These are phyloP conservation scores for Melanogrammus aeglefinus DNA, from an alignment of 2,797 vertebrate genomes.

Conservation along the genomic window DNA sequence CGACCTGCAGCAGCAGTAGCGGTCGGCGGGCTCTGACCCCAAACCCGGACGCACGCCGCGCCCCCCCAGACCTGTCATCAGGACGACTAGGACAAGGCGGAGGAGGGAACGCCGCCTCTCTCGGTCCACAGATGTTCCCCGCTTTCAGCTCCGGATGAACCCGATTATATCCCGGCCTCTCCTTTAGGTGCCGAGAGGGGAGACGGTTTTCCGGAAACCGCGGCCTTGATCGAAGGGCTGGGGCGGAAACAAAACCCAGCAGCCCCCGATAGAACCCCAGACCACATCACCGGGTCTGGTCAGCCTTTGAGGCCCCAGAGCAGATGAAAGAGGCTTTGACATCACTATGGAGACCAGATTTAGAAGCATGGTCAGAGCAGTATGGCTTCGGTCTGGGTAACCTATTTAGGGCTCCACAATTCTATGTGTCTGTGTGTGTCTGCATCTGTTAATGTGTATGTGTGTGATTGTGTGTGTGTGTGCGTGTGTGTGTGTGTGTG, in stretches of 20 bases:
- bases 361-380: constrained; percentile 33
- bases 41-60: constrained; percentile 32
- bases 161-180: constrained; percentile 61
- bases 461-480: constrained; percentile 17
- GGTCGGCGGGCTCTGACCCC: constrained; percentile 3
- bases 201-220: constrained; percentile 42
- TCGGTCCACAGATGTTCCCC: constrained; percentile 68
- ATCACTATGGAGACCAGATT: constrained; percentile 65
- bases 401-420: constrained; percentile 18
- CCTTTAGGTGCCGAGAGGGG: constrained; percentile 26
- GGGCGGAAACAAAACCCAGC: constrained; percentile 58
- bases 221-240: constrained; percentile 59
- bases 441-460: constrained; percentile 5
- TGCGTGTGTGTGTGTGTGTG: not conserved
- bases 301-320: constrained; percentile 54
- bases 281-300: constrained; percentile 67
- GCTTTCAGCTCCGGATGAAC: constrained; percentile 63
- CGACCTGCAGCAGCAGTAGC: constrained; percentile 21
- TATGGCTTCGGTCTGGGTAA: constrained; percentile 43
- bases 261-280: constrained; percentile 43
- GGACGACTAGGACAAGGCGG: constrained; percentile 46
- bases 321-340: constrained; percentile 63
- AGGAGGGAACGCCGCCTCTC: constrained; percentile 40
- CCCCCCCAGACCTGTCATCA: constrained; percentile 24
- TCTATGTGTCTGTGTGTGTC: constrained; percentile 7